These are phyloP conservation scores for Heliconius hermathena DNA, from an alignment of 1,140 invertebrate genomes.

Conservation along the genomic window DNA sequence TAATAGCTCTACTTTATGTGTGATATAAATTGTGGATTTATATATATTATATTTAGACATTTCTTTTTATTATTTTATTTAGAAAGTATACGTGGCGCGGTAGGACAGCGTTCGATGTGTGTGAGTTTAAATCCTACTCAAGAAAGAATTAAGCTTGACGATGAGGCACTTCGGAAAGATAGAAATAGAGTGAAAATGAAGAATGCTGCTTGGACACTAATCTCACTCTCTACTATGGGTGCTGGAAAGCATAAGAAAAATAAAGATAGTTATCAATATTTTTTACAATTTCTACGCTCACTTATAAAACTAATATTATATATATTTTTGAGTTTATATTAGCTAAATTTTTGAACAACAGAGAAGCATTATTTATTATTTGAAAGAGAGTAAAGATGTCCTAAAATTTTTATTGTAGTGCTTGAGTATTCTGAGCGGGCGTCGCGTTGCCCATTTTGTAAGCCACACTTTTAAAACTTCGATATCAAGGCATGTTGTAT, in stretches of 20 bases:
- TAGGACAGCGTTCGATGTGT: no score
- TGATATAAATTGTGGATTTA: background rate
- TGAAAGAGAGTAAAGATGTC: background rate
- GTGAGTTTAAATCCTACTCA: no score
- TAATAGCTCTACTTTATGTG: background rate
- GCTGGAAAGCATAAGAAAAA: no score
- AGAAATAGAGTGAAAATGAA: no score
- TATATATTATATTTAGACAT: no score
- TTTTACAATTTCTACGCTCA: background rate
- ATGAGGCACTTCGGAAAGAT: no score
- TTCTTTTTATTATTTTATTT: background rate
- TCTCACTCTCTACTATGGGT: no score
- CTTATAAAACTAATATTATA: background rate
- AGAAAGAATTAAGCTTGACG: no score
- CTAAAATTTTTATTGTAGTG: background rate
- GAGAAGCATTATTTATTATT: slow-evolving; percentile 18
- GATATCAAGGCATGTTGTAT: background rate
- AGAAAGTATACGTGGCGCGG: no score
- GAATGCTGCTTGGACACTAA: no score
- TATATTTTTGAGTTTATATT: background rate
- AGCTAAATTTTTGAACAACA: no score
- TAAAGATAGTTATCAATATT: no score
- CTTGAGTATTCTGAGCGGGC: slow-evolving; percentile 8
- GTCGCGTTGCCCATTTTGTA: slow-evolving; percentile 9
- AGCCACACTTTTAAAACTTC: slow-evolving; percentile 24